Conservation (phyloP, 2,797 vertebrate species). For the Gadopsis bispinosus region DNA sequence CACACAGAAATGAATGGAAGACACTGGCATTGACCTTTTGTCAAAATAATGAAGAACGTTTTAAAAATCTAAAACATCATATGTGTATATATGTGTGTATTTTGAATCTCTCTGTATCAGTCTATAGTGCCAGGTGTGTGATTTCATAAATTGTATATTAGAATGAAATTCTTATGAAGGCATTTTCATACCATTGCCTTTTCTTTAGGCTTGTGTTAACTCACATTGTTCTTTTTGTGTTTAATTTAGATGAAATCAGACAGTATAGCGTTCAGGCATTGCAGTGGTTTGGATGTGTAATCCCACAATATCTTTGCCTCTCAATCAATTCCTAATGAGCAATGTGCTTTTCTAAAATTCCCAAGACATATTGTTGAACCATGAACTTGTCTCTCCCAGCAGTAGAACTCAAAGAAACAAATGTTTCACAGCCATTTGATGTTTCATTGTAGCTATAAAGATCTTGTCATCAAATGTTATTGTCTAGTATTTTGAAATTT, state of each 20-base stretch:
- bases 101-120: neutral
- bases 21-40: neutral
- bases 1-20: conserved; percentile 1
- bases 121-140: neutral
- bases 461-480: neutral
- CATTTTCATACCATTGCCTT: neutral
- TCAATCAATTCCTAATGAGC: conserved; percentile 51
- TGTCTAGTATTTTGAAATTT: neutral
- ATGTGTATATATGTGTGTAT: too few species aligned
- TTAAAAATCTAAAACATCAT: neutral
- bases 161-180: neutral
- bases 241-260: neutral
- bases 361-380: neutral
- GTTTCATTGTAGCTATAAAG: neutral
- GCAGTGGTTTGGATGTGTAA: conserved; percentile 34
- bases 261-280: neutral
- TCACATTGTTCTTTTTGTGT: neutral
- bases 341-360: conserved; percentile 25
- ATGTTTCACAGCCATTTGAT: conserved; percentile 1
- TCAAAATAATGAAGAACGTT: neutral
- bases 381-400: neutral
- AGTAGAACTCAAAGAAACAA: neutral
- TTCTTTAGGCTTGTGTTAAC: neutral
- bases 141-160: neutral
- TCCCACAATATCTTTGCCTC: conserved; percentile 15